Evolutionary conservation across 2,888 invertebrate species (phyloP), one percentile per base, ranked within the genome.

Genomic region (Pterostichus niger): DNA sequence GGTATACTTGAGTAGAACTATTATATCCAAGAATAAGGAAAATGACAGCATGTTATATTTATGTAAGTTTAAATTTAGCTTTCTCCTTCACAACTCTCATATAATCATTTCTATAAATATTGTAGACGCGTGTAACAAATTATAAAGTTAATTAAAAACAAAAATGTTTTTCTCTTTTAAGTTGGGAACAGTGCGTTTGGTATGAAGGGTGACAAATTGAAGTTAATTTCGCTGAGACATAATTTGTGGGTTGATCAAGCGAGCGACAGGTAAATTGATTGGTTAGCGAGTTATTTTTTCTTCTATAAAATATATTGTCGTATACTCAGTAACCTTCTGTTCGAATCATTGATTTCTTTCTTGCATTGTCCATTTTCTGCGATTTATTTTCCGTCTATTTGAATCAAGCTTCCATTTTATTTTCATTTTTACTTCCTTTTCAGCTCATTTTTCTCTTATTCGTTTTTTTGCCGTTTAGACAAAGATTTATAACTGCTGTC

Each of bases 401-500:
- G 89, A 88, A 89, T 88, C 88, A 86, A 87, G 87, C 87, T 88
- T 88, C 87, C 89, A 88, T 89, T 89, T 88, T 89, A 89, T 89
- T 89, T 89, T 89, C 89, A 89, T 89, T 90, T 89, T 79, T 82
- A 82, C 82, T 82, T 82, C 82, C 75, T 82, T 82, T 82, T 88
- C 86, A 87, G 87, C 89, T 89, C 89, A 89, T 89, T 89, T 89
- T 89, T 89, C 89, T 89, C 88, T 87, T 88, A 89, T 89, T 89
- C 87, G 88, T 89, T 89, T 89, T 24, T 88, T 52, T 75, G 61
- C 82, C 73, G 89, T 88, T 87, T 88, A 88, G 88, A 89, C 89
- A 88, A 89, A 89, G 90, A 90, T 90, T 90, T 90, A 90, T 90
- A 88, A 88, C 87, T 86, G 87, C 87, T 88, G 89, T 89, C 89